phyloP scores from a whole-genome alignment of 2,113 vertebrate genomes.

The Ceyx margarethae region DNA sequence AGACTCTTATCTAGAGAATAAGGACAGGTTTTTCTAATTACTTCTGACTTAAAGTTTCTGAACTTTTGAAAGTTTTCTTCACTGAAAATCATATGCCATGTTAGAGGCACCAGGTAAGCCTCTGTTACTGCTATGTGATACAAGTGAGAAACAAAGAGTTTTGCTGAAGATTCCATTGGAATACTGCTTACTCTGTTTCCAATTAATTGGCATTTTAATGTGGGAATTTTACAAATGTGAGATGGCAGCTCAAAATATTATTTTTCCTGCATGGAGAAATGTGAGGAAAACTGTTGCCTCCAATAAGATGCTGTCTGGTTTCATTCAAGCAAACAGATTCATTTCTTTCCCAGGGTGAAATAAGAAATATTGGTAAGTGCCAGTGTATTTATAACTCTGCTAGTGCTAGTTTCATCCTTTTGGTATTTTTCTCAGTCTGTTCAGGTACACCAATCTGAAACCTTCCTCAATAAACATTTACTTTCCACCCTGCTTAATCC shows the following conservation, averaged over 20 bases:
- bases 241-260: constrained; percentile 31
- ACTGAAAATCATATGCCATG: background rate
- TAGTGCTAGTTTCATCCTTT: background rate
- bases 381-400: constrained; percentile 1
- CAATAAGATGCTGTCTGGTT: background rate
- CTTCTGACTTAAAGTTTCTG: background rate
- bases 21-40: background rate
- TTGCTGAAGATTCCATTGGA: background rate
- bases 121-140: background rate
- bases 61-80: background rate
- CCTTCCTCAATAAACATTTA: background rate
- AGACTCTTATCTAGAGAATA: background rate
- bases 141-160: background rate
- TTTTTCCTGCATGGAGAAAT: background rate
- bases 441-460: background rate
- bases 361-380: background rate
- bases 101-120: background rate
- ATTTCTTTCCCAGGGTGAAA: constrained; percentile 23
- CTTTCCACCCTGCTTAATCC: background rate
- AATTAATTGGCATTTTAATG: constrained; percentile 17
- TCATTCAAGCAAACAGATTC: constrained; percentile 19
- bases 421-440: background rate
- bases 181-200: constrained; percentile 4
- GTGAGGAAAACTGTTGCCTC: constrained; percentile 28
- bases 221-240: constrained; percentile 35